Evolutionary conservation across 1,140 invertebrate genomes (phyloP), one percentile per base, ranked within the genome.

Genomic region (Caenorhabditis tropicalis): DNA sequence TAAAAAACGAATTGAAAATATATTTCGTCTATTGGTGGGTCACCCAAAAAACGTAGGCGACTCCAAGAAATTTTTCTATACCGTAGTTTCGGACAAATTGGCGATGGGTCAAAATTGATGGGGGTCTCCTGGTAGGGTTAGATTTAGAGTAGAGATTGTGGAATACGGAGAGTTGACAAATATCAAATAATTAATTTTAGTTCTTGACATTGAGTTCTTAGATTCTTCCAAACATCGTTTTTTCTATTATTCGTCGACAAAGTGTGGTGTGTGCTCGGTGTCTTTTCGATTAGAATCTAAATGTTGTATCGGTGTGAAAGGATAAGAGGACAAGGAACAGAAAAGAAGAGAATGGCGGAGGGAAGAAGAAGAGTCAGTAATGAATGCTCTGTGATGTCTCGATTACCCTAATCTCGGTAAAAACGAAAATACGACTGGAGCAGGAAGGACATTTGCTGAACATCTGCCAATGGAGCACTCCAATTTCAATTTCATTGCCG

Each of bases 401-500:
- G 65, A 74, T 74, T 43, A 74, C 65, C 65, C 36, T 74, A 74
- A 43, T 74, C 65, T 74, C 36, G 65, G 65, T 46, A 74, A 74
- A 74, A 74, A 74, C 31, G 58, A 65, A 74, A 74, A 74, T 74
- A 74, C 19, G 65, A 43, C 36, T 43, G 65, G 58, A 65, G 58
- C 53, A 65, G 33, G 31, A 74, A 74, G 65, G 36, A 74, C 65
- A 74, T 74, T 74, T 74, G 65, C 65, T 74, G n/a, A 74, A 74
- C 65, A 43, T 74, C 65, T 74, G 65, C 65, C 36, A 74, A 19
- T 74, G 19, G 36, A 74, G 36, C 33, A 74, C 65, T 74, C 65
- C 65, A 74, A 43, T 74, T 74, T 74, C 65, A 74, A 74, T 74
- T 74, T 43, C 65, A 74, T 74, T 65, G 58, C 58, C 58, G 58